Evolutionary conservation across 2,888 invertebrate genomes (phyloP).

Genomic region (Coecobrya sp.): DNA sequence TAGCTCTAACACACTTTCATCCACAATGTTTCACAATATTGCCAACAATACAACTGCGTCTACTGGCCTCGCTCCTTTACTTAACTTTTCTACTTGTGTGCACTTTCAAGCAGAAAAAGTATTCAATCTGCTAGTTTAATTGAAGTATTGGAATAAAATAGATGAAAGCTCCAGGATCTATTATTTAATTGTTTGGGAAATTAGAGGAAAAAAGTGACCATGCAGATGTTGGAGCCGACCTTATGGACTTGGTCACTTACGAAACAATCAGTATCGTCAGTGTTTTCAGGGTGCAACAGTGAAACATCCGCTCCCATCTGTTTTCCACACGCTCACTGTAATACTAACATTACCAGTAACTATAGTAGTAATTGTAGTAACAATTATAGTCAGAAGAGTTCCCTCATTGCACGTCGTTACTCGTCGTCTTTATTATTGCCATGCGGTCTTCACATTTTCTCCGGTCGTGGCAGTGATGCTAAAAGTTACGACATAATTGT

Average conservation of each 20-base stretch:
- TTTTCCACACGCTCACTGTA: slow-evolving; percentile 54
- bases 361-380: neutral
- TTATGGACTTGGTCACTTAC: slow-evolving; percentile 71
- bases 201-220: slow-evolving; percentile 63
- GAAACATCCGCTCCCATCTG: slow-evolving; percentile 57
- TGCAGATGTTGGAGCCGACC: slow-evolving; percentile 72
- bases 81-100: too few species aligned
- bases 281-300: neutral
- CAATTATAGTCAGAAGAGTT: neutral
- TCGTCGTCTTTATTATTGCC: neutral
- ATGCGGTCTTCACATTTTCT: slow-evolving; percentile 57
- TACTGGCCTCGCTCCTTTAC: too few species aligned
- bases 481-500: slow-evolving; percentile 42
- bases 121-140: neutral
- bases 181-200: slow-evolving; percentile 22
- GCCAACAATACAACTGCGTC: neutral
- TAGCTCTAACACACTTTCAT: neutral
- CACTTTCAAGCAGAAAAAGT: too few species aligned
- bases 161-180: too few species aligned
- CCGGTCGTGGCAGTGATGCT: neutral
- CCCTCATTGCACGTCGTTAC: neutral
- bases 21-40: slow-evolving; percentile 24
- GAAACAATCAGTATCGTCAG: slow-evolving; percentile 55
- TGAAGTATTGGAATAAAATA: neutral
- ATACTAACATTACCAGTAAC: neutral